Percentiles rank a stretch among this genome's conserved stretches.
These are phyloP conservation scores for human (Homo sapiens) DNA, from an alignment of 2,113 vertebrate genomes.

Conservation along the genomic window DNA sequence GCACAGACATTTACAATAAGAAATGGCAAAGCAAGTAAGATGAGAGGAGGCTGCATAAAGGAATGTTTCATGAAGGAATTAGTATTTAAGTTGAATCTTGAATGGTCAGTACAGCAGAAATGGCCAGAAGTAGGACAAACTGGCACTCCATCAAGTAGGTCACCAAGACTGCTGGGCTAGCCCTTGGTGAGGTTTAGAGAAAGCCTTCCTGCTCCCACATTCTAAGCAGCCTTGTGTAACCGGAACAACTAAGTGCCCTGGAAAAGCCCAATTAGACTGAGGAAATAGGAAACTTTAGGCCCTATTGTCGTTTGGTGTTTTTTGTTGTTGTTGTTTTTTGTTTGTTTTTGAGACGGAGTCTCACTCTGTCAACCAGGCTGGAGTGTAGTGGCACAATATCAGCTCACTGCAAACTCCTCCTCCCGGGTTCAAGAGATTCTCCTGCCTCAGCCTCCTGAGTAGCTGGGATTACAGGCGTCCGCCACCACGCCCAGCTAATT, in stretches of 20 bases:
- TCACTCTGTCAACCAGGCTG: too few species aligned
- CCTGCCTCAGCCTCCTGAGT: too few species aligned
- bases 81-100: constrained; percentile 8
- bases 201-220: background rate
- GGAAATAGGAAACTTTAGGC: background rate
- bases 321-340: background rate
- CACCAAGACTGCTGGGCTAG: background rate
- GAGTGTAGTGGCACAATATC: too few species aligned
- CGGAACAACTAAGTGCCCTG: background rate
- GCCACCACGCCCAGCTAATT: too few species aligned
- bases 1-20: background rate
- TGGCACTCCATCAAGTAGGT: background rate
- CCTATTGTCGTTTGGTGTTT: background rate
- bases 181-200: background rate
- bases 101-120: background rate
- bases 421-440: too few species aligned
- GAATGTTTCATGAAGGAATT: background rate
- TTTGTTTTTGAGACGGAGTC: too few species aligned
- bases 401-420: too few species aligned
- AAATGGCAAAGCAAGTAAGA: background rate
- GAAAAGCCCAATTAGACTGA: background rate
- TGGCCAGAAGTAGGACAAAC: background rate
- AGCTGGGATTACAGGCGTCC: too few species aligned
- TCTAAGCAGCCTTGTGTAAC: background rate
- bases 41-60: background rate